Evolutionary conservation across 2,113 vertebrate genomes (phyloP).

Genomic region (Dinomys branickii): DNA sequence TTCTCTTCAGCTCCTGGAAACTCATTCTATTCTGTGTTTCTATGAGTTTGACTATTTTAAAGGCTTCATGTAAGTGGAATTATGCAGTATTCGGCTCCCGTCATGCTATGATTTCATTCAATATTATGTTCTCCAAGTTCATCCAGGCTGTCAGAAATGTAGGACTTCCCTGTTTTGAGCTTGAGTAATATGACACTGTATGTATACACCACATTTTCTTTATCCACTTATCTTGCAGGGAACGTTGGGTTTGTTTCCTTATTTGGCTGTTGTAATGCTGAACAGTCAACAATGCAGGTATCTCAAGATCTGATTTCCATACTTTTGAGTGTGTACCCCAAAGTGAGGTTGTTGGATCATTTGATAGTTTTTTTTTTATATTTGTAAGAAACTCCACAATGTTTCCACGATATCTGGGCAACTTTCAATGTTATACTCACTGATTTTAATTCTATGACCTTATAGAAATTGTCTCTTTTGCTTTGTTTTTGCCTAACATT

Average conservation of each 20-base stretch:
- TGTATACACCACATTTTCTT: background rate
- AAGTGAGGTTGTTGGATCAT: background rate
- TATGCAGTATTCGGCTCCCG: background rate
- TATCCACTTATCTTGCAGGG: background rate
- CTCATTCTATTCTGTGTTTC: background rate
- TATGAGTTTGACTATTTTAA: background rate
- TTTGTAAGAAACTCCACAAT: background rate
- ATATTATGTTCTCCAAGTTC: background rate
- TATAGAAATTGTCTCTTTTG: background rate
- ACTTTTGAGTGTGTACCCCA: background rate
- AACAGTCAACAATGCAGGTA: background rate
- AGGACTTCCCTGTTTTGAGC: background rate
- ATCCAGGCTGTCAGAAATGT: background rate
- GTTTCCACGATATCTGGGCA: too few relatives aligned
- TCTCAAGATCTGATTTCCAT: background rate
- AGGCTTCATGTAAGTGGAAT: background rate
- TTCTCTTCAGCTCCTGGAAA: background rate
- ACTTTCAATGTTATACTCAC: background rate
- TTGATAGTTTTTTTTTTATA: background rate
- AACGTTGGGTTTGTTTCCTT: background rate
- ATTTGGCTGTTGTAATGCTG: background rate
- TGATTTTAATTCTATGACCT: background rate
- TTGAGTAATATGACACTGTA: background rate
- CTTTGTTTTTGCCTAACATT: background rate
- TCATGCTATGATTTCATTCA: background rate